Percentiles rank a stretch among this genome's conserved stretches.
phyloP scores from a whole-genome alignment of 2,888 invertebrate genomes.

The Tridacna crocea region DNA sequence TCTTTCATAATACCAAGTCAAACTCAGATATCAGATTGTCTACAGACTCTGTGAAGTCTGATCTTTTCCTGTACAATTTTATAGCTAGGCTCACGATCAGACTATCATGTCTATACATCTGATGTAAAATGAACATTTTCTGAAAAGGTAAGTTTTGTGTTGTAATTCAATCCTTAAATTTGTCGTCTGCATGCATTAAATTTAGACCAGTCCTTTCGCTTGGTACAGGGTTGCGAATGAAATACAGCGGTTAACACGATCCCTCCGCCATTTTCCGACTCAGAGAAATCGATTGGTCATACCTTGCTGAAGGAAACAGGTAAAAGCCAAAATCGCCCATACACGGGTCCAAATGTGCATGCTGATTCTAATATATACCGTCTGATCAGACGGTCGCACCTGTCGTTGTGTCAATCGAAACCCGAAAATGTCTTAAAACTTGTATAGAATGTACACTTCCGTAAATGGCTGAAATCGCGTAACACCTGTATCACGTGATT shows the following conservation, averaged over 20 bases:
- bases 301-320: constrained; percentile 26
- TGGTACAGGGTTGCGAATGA: neutral
- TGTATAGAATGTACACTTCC: neutral
- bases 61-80: too few relatives aligned
- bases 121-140: too few relatives aligned
- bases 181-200: neutral
- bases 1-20: too few relatives aligned
- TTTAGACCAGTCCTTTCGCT: neutral
- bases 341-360: constrained; percentile 15
- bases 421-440: neutral
- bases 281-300: neutral
- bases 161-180: neutral
- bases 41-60: too few relatives aligned
- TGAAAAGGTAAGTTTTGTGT: too few relatives aligned
- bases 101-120: too few relatives aligned
- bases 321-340: constrained; percentile 19
- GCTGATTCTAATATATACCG: neutral
- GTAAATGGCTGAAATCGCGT: constrained; percentile 5
- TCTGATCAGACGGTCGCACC: neutral
- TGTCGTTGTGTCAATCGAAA: neutral
- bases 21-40: too few relatives aligned
- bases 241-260: neutral
- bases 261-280: constrained; percentile 42
- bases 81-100: too few relatives aligned
- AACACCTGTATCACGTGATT: constrained; percentile 58